Evolutionary conservation across 23 tunicate species (phyloP), one percentile per base, ranked within the genome.

Genomic region (Trididemnum clinides): DNA sequence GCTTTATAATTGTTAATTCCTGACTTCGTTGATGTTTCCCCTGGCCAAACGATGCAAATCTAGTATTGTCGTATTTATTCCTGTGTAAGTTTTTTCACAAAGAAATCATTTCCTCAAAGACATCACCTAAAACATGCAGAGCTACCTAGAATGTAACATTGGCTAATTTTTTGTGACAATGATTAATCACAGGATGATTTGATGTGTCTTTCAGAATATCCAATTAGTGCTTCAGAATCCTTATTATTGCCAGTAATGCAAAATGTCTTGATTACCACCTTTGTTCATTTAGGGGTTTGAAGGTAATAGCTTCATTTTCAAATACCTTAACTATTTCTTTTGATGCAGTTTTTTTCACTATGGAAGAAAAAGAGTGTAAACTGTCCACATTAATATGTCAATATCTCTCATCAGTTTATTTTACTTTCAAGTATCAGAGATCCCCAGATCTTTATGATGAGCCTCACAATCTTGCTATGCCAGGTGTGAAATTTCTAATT

Each of bases 321-420:
- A n/a, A n/a, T n/a, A n/a, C n/a, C n/a, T n/a, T n/a, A n/a, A 21
- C 71, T 63, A 63, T 21, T 25, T 63, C 71, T 63, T 63, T 63
- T 15, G 15, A 44, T 44, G 10, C 15, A 6, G 7, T 22, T 25
- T 22, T 63, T 25, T 63, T 63, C n/a, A 7, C 19, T n/a, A 25
- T 63, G 71, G 71, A 63, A 6, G n/a, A 25, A 63, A 63, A 63
- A 44, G 71, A 10, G 71, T n/a, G 28, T 63, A 63, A 63, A 12
- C 71, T 63, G 71, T 63, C n/a, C 71, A 10, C 26, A 63, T 21
- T n/a, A 63, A 63, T 6, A 22, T 63, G 6, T 63, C 71, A 21
- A 63, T 22, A 25, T 63, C 71, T n/a, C 23, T 21, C 71, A 63
- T 63, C 23, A 63, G 28, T n/a, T 7, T 21, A n/a, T 10, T 25